Percentiles rank a stretch among this genome's conserved stretches.
Evolutionary conservation across 2,113 vertebrate genomes (phyloP).

Genomic region (Eolophus roseicapilla): DNA sequence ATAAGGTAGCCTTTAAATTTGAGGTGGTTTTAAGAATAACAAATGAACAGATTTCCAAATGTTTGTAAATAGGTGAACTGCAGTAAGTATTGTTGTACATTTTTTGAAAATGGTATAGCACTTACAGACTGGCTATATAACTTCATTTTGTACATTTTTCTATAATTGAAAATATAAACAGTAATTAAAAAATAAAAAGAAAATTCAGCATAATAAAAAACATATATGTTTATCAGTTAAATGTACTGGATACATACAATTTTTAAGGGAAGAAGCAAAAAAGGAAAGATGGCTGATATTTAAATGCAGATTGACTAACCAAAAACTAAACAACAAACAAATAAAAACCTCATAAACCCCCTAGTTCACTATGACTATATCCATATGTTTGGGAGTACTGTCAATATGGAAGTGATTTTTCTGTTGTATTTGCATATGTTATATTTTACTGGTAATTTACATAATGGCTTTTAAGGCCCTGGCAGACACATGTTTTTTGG

Average conservation of each 20-base stretch:
- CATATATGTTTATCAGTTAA: conserved; percentile 85
- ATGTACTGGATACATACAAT: conserved; percentile 87
- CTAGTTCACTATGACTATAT: conserved; percentile 83
- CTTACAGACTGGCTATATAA: conserved; percentile 84
- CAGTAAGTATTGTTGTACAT: conserved; percentile 79
- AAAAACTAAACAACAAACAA: conserved; percentile 76
- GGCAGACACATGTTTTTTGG: conserved; percentile 78
- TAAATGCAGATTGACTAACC: conserved; percentile 84
- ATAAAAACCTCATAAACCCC: conserved; percentile 78
- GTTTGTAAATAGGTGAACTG: conserved; percentile 82
- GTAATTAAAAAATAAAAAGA: conserved; percentile 88
- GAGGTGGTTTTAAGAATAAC: conserved; percentile 82
- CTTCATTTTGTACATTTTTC: conserved; percentile 84
- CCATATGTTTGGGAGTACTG: conserved; percentile 76
- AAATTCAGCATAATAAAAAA: conserved; percentile 88
- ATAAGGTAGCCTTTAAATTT: conserved; percentile 85
- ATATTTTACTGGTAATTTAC: conserved; percentile 82
- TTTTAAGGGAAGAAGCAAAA: conserved; percentile 84
- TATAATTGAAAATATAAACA: conserved; percentile 88
- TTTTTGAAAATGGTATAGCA: conserved; percentile 82
- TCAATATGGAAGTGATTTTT: conserved; percentile 79
- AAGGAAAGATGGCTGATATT: conserved; percentile 83
- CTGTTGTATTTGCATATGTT: conserved; percentile 79
- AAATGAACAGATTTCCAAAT: conserved; percentile 83
- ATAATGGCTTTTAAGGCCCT: conserved; percentile 84